These are phyloP conservation scores for Poeciliopsis retropinna DNA, from an alignment of 2,113 vertebrate genomes.

Conservation along the genomic window DNA sequence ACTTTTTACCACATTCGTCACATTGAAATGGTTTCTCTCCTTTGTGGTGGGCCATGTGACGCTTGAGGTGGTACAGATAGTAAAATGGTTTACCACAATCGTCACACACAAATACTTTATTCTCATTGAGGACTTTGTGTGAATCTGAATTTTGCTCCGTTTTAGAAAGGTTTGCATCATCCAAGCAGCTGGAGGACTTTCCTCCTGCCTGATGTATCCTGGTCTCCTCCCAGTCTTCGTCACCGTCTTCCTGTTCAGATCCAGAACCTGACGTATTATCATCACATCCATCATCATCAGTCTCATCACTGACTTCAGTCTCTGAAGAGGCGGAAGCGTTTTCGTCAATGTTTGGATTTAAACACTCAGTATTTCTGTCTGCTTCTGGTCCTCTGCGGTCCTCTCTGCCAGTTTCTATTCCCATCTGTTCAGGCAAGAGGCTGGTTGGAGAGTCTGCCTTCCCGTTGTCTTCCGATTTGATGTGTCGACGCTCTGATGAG, in stretches of 20 bases:
- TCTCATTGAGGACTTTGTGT: not conserved
- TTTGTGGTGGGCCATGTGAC: conserved; percentile 1
- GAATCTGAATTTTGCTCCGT: not conserved
- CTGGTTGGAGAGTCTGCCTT: not conserved
- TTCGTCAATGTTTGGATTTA: not conserved
- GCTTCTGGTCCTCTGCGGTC: not conserved
- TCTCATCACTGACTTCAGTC: not conserved
- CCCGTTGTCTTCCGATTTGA: not conserved
- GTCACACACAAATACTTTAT: not conserved
- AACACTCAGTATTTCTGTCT: not conserved
- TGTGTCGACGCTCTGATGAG: not conserved
- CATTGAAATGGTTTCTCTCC: conserved; percentile 15
- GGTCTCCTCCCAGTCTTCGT: not conserved
- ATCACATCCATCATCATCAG: not conserved
- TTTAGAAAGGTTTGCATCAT: not conserved
- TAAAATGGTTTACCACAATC: conserved; percentile 9
- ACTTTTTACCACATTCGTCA: conserved; percentile 11
- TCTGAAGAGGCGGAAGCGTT: not conserved
- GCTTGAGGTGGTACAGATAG: not conserved
- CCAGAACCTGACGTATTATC: not conserved
- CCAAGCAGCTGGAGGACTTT: not conserved
- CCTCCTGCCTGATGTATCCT: not conserved
- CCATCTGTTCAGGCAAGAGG: not conserved
- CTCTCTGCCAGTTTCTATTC: not conserved
- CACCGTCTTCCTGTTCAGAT: not conserved